Conservation (phyloP, 2,113 vertebrate species). For the Carassius auratus region DNA sequence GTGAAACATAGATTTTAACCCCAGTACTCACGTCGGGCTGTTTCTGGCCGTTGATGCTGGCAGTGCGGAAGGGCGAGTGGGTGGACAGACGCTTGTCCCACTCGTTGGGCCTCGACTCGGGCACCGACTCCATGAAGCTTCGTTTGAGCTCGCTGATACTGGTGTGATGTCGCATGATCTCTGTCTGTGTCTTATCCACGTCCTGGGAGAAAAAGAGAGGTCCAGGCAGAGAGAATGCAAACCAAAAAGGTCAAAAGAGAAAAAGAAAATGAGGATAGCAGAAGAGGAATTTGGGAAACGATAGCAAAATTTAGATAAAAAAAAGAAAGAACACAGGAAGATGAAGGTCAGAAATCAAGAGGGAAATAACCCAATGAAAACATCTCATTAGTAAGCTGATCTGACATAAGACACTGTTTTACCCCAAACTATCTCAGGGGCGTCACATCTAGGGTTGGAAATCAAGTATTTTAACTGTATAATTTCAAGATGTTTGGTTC, state of each 20-base stretch:
- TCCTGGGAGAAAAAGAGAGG: slow-evolving; percentile 75
- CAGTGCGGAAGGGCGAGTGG: slow-evolving; percentile 91
- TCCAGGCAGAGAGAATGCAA: not conserved
- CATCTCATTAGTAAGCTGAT: slow-evolving; percentile 9
- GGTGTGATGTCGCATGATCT: slow-evolving; percentile 94
- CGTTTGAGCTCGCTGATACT: slow-evolving; percentile 98
- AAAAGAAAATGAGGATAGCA: not conserved
- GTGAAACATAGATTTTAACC: not conserved
- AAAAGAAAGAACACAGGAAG: not conserved
- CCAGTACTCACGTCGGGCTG: slow-evolving; percentile 77
- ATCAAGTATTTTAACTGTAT: not conserved
- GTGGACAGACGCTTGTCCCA: slow-evolving; percentile 97
- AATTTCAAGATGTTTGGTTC: not conserved
- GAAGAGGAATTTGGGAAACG: slow-evolving; percentile 4
- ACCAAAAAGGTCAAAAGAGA: not conserved
- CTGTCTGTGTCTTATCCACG: slow-evolving; percentile 93
- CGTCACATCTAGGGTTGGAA: not conserved
- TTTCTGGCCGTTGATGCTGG: slow-evolving; percentile 89
- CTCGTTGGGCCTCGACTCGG: slow-evolving; percentile 89
- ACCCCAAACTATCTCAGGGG: not conserved
- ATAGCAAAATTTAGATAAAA: not conserved
- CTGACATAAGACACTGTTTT: not conserved
- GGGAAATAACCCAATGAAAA: not conserved
- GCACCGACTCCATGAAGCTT: slow-evolving; percentile 97
- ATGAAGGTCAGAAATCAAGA: not conserved